phyloP scores from a whole-genome alignment of 2,797 vertebrate genomes.

The Gallirallus australis region DNA sequence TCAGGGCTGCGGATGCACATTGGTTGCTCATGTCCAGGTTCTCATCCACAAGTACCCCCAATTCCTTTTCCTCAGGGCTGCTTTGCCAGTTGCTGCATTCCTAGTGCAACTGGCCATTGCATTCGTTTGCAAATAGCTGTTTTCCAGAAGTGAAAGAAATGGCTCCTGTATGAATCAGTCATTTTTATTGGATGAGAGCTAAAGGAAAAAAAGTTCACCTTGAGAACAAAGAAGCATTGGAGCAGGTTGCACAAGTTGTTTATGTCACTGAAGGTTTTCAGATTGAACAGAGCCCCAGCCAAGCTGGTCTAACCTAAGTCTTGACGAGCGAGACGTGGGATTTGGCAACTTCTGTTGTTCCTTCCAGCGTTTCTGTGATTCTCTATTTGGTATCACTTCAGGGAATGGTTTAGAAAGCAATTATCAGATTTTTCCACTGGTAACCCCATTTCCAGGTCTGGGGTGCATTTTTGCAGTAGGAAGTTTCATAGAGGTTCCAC shows the following conservation, averaged over 20 bases:
- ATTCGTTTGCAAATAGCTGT: background rate
- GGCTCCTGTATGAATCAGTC: background rate
- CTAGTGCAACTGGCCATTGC: background rate
- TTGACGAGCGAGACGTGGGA: background rate
- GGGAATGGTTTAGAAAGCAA: background rate
- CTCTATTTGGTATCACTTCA: background rate
- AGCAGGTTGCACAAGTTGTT: background rate
- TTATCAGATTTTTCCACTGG: background rate
- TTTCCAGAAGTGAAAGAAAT: background rate
- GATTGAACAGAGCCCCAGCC: background rate
- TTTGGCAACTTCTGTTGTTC: background rate
- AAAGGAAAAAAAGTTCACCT: background rate
- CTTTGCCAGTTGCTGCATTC: background rate
- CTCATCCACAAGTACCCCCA: no score
- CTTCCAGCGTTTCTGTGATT: background rate
- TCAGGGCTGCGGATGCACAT: no score
- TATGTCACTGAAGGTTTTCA: background rate
- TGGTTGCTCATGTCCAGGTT: no score
- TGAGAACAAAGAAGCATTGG: background rate
- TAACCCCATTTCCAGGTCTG: background rate
- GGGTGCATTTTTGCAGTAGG: background rate
- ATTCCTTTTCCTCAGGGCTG: no score
- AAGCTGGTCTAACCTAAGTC: background rate
- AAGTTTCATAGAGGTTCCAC: background rate
- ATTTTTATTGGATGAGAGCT: background rate